Base-by-base conservation (phyloP, 2,888 invertebrate species). In the Tetranychus truncatus region DNA sequence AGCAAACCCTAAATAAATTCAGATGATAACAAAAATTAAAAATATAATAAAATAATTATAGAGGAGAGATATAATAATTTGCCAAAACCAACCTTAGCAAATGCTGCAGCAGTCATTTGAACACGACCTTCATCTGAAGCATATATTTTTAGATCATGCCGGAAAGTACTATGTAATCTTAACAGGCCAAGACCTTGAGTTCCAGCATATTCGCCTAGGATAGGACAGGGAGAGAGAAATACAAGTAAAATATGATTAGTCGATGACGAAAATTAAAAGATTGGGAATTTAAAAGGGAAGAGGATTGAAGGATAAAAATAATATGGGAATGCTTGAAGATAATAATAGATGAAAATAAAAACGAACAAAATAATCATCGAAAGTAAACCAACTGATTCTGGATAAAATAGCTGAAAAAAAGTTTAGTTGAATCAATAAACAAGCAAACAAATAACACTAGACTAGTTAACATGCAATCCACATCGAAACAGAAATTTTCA, bases 91-190 rank as follows among this genome's bases (percentile, higher is more conserved):
- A 85, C 85, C 81, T 97, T 99, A 3, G 99, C 95, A 84, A 99
- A 99, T 1, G 99, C 99, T 0, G 99, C 99, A 0, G 99, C 99
- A 0, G 99, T 99, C 96, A 99, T 99, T 84, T 99, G 99, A 2
- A 99, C 99, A 76, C 99, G 87, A 3, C 99, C 99, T 83, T 99
- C 99, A 83, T 99, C 99, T 0, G 96, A 96, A 0, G 99, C 97
- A 84, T 99, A 99, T 80, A 99, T 99, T 86, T 99, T 99, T 77
- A 99, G 86, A 83, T 99, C 99, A 83, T 99, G 97, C 0, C 99
- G 89, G 84, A 95, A 99, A 0, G 99, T 99, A 9, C 96, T 96
- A 84, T 99, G 99, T 1, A 99, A 86, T 78, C 94, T 86, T 44
- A 99, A 86, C 8, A 99, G 87, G 1, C 99, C 99, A 71, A 99